Base-by-base conservation (phyloP, 2,113 vertebrate genomes). In the Clarias batrachus region DNA sequence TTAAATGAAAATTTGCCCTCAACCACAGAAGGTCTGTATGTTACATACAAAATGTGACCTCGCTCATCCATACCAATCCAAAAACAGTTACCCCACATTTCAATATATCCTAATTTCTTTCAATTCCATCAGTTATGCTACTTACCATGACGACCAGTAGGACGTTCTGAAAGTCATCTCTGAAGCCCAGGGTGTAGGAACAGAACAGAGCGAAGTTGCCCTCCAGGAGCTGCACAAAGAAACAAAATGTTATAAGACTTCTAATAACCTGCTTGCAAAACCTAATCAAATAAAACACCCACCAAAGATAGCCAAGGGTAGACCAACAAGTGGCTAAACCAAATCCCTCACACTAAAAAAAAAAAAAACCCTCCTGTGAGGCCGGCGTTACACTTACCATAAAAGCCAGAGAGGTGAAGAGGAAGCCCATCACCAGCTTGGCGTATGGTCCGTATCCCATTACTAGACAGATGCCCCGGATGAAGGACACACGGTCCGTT, bases 161-260 rank as follows among this genome's bases (percentile, higher is more conserved):
- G 52, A 99, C 95, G 88, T 99, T 98, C 93, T 99, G 98, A 89
- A 97, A 99, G 87, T 99, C 95, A 0, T 97, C 95, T 81, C 96
- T 96, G 90, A 98, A 97, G 76, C 96, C 97, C 82, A 99, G 92
- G 33, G 97, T 95, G 27, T 98, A 96, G 80, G 95, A 97, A 90
- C 97, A 96, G 93, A 98, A 99, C 63, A 99, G 95, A 17, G 97
- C 97, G 41, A 99, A 98, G 93, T 99, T 99, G 30, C 97, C 98
- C 30, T 99, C 97, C 87, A 99, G 93, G 23, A 99, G 94, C 98
- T 99, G 93, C 0, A 89, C 63, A 10, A 52, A 76, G 5, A 79
- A 89, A 88, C 7, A 27, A 83, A 48, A 48, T 8, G 7, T 48
- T 48, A 48, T 79, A 27, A 78, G 54, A 56, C 25, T 78, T 78